phyloP scores from a whole-genome alignment of 2,888 invertebrate species.

The Creontiades dilutus region DNA sequence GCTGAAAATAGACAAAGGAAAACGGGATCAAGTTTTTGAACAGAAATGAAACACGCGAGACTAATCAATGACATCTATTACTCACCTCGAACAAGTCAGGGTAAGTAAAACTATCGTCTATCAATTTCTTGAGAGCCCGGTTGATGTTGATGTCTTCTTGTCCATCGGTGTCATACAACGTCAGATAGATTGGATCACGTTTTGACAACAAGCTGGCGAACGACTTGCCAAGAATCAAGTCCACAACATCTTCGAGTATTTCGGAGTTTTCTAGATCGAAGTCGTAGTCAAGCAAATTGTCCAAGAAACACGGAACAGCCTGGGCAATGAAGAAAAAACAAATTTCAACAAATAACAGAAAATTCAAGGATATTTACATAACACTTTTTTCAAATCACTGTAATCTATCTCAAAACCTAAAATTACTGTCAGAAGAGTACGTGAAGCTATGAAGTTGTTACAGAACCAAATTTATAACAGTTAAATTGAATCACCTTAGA shows the following conservation, averaged over 20 bases:
- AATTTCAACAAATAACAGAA: background rate
- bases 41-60: too few species aligned
- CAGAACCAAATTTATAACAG: too few species aligned
- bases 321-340: background rate
- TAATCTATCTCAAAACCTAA: too few species aligned
- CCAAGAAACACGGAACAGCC: conserved; percentile 59
- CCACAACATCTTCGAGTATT: background rate
- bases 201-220: conserved; percentile 16
- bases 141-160: conserved; percentile 50
- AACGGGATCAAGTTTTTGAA: too few species aligned
- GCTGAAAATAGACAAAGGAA: too few species aligned
- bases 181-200: conserved; percentile 34
- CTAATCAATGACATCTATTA: background rate
- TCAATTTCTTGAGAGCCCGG: background rate
- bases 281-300: conserved; percentile 25
- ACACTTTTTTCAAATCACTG: too few species aligned
- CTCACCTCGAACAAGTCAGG: conserved; percentile 49
- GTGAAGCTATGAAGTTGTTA: too few species aligned
- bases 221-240: conserved; percentile 45
- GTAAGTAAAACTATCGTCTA: conserved; percentile 29
- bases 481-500: too few species aligned
- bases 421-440: too few species aligned
- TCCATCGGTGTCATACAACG: conserved; percentile 22
- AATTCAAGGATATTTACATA: background rate
- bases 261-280: background rate